These are phyloP conservation scores for Morelia viridis DNA, from an alignment of 2,797 vertebrate genomes.

Conservation along the genomic window DNA sequence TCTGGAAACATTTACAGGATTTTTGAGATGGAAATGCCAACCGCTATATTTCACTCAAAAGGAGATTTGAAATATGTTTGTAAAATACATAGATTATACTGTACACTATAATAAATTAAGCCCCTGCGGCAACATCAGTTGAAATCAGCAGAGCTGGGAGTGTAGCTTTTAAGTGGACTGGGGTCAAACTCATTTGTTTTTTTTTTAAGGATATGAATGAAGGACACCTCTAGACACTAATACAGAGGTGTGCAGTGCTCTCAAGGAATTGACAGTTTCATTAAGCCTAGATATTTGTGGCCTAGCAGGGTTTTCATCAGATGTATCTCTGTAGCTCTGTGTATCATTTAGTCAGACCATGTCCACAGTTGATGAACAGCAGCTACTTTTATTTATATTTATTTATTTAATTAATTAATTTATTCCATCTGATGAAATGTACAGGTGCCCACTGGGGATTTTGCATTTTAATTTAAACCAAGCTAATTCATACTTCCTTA, in stretches of 20 bases:
- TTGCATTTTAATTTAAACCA: not conserved
- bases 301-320: not conserved
- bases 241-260: not conserved
- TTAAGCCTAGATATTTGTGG: not conserved
- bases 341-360: not conserved
- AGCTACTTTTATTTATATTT: not conserved
- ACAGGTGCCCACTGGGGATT: not conserved
- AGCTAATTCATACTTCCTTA: not conserved
- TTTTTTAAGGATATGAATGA: not conserved
- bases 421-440: not conserved
- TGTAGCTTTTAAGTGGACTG: constrained; percentile 22
- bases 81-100: constrained; percentile 29
- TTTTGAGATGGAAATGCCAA: constrained; percentile 58
- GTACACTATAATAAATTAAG: constrained; percentile 49
- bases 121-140: constrained; percentile 22
- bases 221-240: not conserved
- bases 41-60: constrained; percentile 63
- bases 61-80: constrained; percentile 51
- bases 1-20: constrained; percentile 73
- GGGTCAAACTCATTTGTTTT: constrained; percentile 15
- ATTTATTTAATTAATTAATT: not conserved
- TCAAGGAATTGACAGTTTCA: not conserved
- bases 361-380: not conserved
- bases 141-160: constrained; percentile 8
- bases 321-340: not conserved